Evolutionary conservation across 2,113 vertebrate genomes (phyloP).

Genomic region (Trematomus loennbergii): DNA sequence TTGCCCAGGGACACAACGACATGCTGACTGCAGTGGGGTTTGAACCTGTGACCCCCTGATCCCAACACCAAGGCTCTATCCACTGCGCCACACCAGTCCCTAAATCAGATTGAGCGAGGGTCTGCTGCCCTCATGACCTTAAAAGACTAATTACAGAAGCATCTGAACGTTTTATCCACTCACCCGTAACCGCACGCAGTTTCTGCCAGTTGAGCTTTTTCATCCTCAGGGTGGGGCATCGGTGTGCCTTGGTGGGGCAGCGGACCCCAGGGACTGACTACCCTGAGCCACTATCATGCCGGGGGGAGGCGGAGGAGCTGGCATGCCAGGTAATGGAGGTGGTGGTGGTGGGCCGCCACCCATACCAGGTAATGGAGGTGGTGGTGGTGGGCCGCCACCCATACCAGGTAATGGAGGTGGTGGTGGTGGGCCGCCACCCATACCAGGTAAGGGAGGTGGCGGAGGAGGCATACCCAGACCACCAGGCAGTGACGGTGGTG

Average conservation of each 20-base stretch:
- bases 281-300: slow-evolving; percentile 84
- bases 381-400: slow-evolving; percentile 30
- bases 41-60: no score
- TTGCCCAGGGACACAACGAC: no score
- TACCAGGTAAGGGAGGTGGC: slow-evolving; percentile 62
- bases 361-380: slow-evolving; percentile 64
- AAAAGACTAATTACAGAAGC: neutral
- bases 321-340: slow-evolving; percentile 75
- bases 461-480: slow-evolving; percentile 49
- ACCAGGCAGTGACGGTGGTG: slow-evolving; percentile 63
- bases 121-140: neutral
- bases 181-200: slow-evolving; percentile 88
- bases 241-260: slow-evolving; percentile 66
- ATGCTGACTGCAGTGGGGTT: no score
- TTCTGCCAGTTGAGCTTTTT: slow-evolving; percentile 99
- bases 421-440: slow-evolving; percentile 62
- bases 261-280: slow-evolving; percentile 72
- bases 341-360: slow-evolving; percentile 69
- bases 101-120: neutral
- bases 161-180: slow-evolving; percentile 9
- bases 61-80: no score
- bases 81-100: no score
- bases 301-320: slow-evolving; percentile 67
- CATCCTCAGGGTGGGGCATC: slow-evolving; percentile 91
- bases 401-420: slow-evolving; percentile 78